Percentiles rank a stretch among this genome's conserved stretches.
Conservation (phyloP, 2,113 vertebrate genomes). For the Thinocorus orbignyianus region DNA sequence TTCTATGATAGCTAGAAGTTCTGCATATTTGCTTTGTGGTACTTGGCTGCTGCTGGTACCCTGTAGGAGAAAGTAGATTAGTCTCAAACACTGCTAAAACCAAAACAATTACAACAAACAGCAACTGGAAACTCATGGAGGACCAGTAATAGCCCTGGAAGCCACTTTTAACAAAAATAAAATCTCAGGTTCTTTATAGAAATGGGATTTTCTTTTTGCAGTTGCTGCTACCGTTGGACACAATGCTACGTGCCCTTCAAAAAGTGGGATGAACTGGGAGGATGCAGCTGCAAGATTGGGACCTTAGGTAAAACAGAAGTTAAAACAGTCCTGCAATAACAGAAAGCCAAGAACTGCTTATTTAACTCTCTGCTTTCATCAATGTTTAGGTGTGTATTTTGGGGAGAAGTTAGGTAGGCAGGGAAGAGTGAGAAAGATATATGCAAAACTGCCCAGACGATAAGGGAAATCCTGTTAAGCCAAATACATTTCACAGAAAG, state of each 20-base stretch:
- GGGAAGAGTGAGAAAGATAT: background rate
- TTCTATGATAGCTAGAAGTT: conserved; percentile 97
- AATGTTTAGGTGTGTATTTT: background rate
- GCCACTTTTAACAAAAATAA: background rate
- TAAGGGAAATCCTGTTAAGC: background rate
- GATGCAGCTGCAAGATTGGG: background rate
- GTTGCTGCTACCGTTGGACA: background rate
- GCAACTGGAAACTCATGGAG: background rate
- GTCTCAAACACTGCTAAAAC: background rate
- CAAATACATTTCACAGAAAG: background rate
- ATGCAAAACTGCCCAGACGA: background rate
- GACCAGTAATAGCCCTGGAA: background rate
- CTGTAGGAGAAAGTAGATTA: conserved; percentile 64
- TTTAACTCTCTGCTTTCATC: background rate
- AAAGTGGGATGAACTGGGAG: background rate
- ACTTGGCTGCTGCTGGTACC: conserved; percentile 90
- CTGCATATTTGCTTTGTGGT: conserved; percentile 97
- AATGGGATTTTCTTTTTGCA: background rate
- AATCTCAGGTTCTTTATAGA: background rate
- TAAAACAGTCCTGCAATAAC: background rate
- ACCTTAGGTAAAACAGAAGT: background rate
- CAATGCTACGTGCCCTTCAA: background rate
- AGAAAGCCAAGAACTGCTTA: background rate
- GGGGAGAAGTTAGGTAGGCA: background rate
- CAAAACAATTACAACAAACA: background rate